These are phyloP conservation scores for Perizoma flavofasciatum DNA, from an alignment of 2,888 invertebrate genomes.

Conservation along the genomic window DNA sequence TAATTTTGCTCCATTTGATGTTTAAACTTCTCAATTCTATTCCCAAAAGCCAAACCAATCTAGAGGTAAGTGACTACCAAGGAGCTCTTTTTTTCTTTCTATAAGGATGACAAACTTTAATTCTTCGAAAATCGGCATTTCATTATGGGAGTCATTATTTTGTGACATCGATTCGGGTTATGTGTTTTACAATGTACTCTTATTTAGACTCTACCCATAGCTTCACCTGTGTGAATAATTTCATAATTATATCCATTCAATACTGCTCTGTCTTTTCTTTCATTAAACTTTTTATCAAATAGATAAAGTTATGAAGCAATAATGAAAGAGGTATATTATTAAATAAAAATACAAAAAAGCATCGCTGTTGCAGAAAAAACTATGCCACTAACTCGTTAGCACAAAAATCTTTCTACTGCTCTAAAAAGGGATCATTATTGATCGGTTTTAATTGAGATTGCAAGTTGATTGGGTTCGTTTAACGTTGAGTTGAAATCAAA, in stretches of 20 bases:
- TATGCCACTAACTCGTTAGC: slow-evolving; percentile 1
- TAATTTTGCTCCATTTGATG: slow-evolving; percentile 42
- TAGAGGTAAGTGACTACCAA: slow-evolving; percentile 66
- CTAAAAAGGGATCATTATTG: slow-evolving; percentile 33
- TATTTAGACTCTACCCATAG: too few species aligned
- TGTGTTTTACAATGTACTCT: too few species aligned
- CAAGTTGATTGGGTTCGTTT: slow-evolving; percentile 66
- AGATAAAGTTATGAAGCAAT: too few species aligned
- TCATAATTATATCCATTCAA: too few species aligned
- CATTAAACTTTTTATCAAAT: too few species aligned
- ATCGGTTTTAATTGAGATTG: slow-evolving; percentile 62
- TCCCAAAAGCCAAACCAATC: slow-evolving; percentile 73
- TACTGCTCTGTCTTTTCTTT: too few species aligned
- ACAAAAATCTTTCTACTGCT: slow-evolving; percentile 14
- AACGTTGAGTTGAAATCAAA: slow-evolving; percentile 59
- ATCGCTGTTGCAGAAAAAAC: too few species aligned
- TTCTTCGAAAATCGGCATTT: slow-evolving; percentile 48
- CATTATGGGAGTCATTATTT: not conserved
- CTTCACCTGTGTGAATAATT: too few species aligned
- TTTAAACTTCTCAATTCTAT: slow-evolving; percentile 46
- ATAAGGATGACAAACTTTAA: slow-evolving; percentile 64
- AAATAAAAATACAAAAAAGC: too few species aligned
- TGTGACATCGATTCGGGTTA: too few species aligned
- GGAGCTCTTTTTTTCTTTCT: slow-evolving; percentile 48
- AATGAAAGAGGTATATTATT: too few species aligned